Evolutionary conservation across 2,888 invertebrate genomes (phyloP).

Genomic region (Ophonus ardosiacus): DNA sequence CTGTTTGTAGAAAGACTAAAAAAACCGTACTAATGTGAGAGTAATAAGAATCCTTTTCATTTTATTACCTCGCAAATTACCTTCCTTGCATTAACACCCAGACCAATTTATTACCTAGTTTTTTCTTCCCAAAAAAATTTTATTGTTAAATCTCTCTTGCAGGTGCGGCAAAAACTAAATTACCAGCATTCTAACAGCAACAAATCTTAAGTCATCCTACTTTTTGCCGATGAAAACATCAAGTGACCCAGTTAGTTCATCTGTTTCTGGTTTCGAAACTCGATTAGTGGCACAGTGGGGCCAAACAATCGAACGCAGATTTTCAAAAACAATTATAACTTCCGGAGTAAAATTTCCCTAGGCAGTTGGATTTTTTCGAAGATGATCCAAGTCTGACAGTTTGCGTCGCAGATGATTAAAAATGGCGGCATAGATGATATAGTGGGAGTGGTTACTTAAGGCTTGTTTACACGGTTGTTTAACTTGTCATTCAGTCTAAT

Average conservation of each 20-base stretch:
- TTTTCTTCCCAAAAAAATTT: background rate
- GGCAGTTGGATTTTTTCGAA: constrained; percentile 15
- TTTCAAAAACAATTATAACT: constrained; percentile 37
- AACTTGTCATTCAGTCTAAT: background rate
- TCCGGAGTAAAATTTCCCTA: background rate
- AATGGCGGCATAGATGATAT: background rate
- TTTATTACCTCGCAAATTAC: constrained; percentile 29
- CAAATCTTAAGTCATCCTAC: constrained; percentile 27
- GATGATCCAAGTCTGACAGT: background rate
- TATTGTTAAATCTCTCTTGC: constrained; percentile 35
- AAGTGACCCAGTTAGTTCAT: constrained; percentile 42
- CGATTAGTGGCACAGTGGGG: constrained; percentile 34
- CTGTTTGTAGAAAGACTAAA: background rate
- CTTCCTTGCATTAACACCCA: constrained; percentile 27
- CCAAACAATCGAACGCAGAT: constrained; percentile 32
- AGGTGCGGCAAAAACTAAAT: constrained; percentile 33
- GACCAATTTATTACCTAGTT: constrained; percentile 23
- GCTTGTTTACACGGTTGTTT: background rate
- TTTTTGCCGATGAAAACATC: constrained; percentile 38
- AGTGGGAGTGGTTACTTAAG: background rate
- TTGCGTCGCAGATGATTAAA: background rate
- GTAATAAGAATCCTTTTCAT: background rate
- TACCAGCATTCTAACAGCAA: constrained; percentile 12
- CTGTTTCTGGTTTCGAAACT: constrained; percentile 12
- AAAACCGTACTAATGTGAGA: background rate